phyloP scores from a whole-genome alignment of 2,888 invertebrate genomes.

The Anoncus sp. region DNA sequence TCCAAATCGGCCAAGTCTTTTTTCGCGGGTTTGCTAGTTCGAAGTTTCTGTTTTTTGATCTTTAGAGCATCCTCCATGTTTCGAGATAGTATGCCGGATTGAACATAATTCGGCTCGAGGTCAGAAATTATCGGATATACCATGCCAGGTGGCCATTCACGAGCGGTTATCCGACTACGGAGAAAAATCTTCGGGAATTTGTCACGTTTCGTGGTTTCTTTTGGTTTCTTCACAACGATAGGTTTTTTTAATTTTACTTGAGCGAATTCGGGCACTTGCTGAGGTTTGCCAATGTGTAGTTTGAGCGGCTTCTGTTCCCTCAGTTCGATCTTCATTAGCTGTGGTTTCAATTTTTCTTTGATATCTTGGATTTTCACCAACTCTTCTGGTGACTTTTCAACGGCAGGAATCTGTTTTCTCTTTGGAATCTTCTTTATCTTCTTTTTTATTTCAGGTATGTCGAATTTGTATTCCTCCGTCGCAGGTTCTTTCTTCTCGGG shows the following conservation, averaged over 20 bases:
- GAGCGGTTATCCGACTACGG: constrained; percentile 82
- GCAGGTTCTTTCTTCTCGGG: constrained; percentile 68
- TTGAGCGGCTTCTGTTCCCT: constrained; percentile 85
- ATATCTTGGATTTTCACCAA: constrained; percentile 58
- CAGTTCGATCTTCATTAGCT: constrained; percentile 86
- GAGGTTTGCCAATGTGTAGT: constrained; percentile 85
- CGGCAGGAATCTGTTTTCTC: constrained; percentile 74
- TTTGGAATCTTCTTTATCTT: constrained; percentile 63
- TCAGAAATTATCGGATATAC: constrained; percentile 80
- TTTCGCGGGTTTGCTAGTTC: constrained; percentile 82
- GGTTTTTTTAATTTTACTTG: constrained; percentile 88
- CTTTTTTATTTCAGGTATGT: constrained; percentile 63
- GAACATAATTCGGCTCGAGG: constrained; percentile 82
- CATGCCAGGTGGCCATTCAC: constrained; percentile 83
- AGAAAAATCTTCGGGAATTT: constrained; percentile 83
- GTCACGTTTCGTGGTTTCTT: constrained; percentile 77
- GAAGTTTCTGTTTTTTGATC: constrained; percentile 82
- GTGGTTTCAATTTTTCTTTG: constrained; percentile 72
- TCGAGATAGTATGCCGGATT: constrained; percentile 84
- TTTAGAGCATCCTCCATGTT: constrained; percentile 84
- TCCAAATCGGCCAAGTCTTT: constrained; percentile 82
- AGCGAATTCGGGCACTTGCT: constrained; percentile 85
- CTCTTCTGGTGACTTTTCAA: constrained; percentile 54
- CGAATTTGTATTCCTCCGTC: constrained; percentile 61
- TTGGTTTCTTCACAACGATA: constrained; percentile 74